A percentile compares a stretch with the other conserved stretches of the same genome.
These are phyloP conservation scores for Rhynchomys soricoides DNA, from an alignment of 2,113 vertebrate genomes.

Conservation along the genomic window DNA sequence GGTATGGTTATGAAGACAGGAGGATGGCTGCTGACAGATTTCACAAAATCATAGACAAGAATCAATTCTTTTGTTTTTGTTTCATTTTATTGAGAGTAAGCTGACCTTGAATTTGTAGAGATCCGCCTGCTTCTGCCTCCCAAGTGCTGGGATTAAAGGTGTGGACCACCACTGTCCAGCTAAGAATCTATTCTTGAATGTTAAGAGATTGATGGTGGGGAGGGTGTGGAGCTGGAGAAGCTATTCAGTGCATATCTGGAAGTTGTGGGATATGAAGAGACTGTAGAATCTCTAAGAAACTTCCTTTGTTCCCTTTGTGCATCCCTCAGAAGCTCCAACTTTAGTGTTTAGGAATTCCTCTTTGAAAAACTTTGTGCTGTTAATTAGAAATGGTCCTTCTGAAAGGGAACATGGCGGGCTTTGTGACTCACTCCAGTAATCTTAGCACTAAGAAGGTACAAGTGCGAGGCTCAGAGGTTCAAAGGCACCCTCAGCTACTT, in stretches of 20 bases:
- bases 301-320: background rate
- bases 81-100: too few relatives aligned
- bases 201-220: background rate
- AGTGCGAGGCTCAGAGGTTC: background rate
- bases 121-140: too few relatives aligned
- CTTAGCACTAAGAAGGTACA: background rate
- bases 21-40: background rate
- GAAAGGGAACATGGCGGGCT: background rate
- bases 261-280: conserved; percentile 11
- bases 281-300: conserved; percentile 11
- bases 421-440: background rate
- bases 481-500: background rate
- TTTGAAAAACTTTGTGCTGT: conserved; percentile 44
- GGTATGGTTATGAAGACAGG: background rate
- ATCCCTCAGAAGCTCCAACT: conserved; percentile 24
- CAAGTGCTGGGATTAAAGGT: too few relatives aligned
- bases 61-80: conserved; percentile 27
- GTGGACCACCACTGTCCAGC: too few relatives aligned
- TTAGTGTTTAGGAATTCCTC: conserved; percentile 34
- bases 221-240: background rate
- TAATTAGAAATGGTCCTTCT: conserved; percentile 48
- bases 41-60: conserved; percentile 34
- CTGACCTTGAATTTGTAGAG: too few relatives aligned
- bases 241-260: conserved; percentile 21
- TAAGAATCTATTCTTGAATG: conserved; percentile 57